Conservation (phyloP, 2,888 invertebrate species). For the Phengaris arion region DNA sequence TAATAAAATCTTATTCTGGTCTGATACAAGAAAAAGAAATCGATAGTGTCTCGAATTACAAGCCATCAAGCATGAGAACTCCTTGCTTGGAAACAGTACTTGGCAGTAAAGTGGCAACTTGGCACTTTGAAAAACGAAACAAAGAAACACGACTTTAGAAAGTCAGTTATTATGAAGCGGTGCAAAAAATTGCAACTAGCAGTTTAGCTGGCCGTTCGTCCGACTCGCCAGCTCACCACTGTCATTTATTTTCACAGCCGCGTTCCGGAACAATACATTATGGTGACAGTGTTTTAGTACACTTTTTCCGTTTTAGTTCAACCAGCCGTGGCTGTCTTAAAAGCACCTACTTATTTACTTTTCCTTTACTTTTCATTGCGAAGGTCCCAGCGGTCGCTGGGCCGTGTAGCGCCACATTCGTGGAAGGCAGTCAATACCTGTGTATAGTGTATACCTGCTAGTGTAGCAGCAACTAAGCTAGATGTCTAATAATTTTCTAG, state of each 20-base stretch:
- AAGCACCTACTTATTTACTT: conserved; percentile 22
- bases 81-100: background rate
- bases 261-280: conserved; percentile 35
- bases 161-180: conserved; percentile 42
- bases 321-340: conserved; percentile 20
- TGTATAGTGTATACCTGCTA: no score
- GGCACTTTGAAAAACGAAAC: conserved; percentile 25
- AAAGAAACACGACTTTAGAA: conserved; percentile 39
- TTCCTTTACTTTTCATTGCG: conserved; percentile 15
- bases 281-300: conserved; percentile 27
- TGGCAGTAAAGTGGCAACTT: background rate
- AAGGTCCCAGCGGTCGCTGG: no score
- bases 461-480: no score
- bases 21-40: no score
- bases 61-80: background rate
- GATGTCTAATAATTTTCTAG: no score
- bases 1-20: no score
- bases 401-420: no score
- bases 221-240: conserved; percentile 38
- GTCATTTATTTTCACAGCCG: conserved; percentile 36
- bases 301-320: conserved; percentile 25
- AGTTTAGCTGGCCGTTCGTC: conserved; percentile 35
- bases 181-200: conserved; percentile 45
- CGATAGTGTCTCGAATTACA: no score
- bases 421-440: no score